Evolutionary conservation across 2,888 invertebrate genomes (phyloP).

Genomic region (Thera britannica): DNA sequence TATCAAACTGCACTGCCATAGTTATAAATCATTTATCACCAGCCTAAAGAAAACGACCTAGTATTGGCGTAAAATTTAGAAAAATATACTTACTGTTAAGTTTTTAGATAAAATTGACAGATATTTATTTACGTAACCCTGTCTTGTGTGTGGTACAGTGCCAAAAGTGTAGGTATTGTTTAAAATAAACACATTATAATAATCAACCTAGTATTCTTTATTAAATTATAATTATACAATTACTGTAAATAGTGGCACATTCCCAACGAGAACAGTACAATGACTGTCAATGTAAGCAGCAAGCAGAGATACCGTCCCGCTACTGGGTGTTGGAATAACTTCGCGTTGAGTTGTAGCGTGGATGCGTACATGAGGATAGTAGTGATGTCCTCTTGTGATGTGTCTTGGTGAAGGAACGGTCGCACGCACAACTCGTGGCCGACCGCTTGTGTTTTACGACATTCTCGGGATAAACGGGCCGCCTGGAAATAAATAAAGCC

Average conservation of each 20-base stretch:
- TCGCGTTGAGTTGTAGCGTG: slow-evolving; percentile 89
- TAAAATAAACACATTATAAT: slow-evolving; percentile 38
- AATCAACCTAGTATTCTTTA: slow-evolving; percentile 33
- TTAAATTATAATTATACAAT: slow-evolving; percentile 40
- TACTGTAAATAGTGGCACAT: slow-evolving; percentile 88
- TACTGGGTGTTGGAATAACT: slow-evolving; percentile 89
- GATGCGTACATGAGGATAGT: slow-evolving; percentile 91
- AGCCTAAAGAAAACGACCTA: background rate
- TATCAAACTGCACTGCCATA: background rate
- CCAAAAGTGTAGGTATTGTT: slow-evolving; percentile 47
- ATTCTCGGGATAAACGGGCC: slow-evolving; percentile 89
- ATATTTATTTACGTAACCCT: slow-evolving; percentile 9
- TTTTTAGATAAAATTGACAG: slow-evolving; percentile 17
- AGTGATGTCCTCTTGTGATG: slow-evolving; percentile 89
- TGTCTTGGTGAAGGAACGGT: slow-evolving; percentile 92
- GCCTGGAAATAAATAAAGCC: slow-evolving; percentile 84
- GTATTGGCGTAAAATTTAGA: background rate
- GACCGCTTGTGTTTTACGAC: slow-evolving; percentile 88
- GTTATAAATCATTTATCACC: background rate
- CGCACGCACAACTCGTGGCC: slow-evolving; percentile 92
- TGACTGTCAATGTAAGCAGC: slow-evolving; percentile 83
- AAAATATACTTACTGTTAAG: slow-evolving; percentile 2
- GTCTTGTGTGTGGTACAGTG: slow-evolving; percentile 42
- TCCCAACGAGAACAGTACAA: slow-evolving; percentile 87
- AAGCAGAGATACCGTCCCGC: slow-evolving; percentile 88